Evolutionary conservation across 2,113 vertebrate species (phyloP).

Genomic region (Passer montanus): DNA sequence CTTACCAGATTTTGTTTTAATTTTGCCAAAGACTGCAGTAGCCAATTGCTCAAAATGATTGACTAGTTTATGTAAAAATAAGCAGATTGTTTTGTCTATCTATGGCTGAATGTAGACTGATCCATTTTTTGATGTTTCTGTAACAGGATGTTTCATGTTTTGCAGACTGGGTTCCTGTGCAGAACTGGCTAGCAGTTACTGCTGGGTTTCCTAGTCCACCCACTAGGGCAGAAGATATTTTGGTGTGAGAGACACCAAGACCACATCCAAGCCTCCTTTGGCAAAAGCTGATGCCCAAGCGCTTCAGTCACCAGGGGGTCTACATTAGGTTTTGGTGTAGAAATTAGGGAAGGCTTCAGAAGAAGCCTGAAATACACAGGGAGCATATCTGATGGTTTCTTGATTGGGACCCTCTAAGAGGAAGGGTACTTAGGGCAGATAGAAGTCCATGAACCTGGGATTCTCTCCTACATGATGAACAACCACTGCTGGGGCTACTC

Average conservation of each 20-base stretch:
- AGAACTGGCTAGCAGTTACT: not conserved
- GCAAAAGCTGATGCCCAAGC: not conserved
- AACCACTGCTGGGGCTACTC: accelerated
- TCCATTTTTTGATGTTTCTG: not conserved
- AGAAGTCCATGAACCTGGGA: not conserved
- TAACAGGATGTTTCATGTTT: not conserved
- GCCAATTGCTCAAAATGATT: not conserved
- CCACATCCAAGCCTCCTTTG: not conserved
- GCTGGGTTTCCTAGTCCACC: not conserved
- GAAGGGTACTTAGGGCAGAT: not conserved
- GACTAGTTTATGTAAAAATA: not conserved
- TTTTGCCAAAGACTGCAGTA: not conserved
- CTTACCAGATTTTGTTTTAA: not conserved
- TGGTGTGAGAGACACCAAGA: not conserved
- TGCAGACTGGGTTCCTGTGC: not conserved
- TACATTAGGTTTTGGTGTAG: not conserved
- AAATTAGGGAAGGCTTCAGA: not conserved
- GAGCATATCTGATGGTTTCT: not conserved
- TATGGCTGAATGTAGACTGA: not conserved
- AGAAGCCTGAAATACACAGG: not conserved
- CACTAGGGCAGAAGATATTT: not conserved
- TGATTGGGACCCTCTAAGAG: not conserved
- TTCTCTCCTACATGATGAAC: not conserved
- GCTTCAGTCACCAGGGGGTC: not conserved
- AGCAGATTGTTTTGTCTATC: not conserved